A percentile compares a stretch with the other conserved stretches of the same genome.
These are phyloP conservation scores for Mythimna vitellina DNA, from an alignment of 2,888 invertebrate genomes.

Conservation along the genomic window DNA sequence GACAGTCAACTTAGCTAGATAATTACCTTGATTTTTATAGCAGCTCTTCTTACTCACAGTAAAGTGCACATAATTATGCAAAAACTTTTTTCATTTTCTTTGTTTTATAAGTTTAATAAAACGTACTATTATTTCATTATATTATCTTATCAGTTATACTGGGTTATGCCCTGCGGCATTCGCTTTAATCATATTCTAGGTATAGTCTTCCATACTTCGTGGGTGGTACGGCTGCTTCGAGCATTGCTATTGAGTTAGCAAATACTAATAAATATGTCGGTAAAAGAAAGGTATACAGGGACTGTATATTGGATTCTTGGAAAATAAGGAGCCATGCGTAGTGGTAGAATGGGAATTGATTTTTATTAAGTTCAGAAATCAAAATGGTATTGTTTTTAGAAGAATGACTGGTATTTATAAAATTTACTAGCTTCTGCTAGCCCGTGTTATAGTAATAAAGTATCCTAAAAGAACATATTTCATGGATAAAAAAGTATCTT, in stretches of 20 bases:
- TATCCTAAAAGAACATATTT: no score
- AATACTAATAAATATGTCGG: slow-evolving; percentile 49
- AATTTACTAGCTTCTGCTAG: not conserved
- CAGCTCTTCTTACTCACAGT: not conserved
- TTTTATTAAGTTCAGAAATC: not conserved
- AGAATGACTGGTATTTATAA: not conserved
- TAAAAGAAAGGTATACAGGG: slow-evolving; percentile 35
- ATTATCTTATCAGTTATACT: slow-evolving; percentile 28
- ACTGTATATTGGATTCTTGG: slow-evolving; percentile 23
- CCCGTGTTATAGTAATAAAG: no score
- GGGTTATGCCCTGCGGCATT: slow-evolving; percentile 27
- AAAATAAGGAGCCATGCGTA: slow-evolving; percentile 21
- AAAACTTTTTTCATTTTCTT: not conserved
- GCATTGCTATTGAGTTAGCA: slow-evolving; percentile 35
- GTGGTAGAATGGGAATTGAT: slow-evolving; percentile 10
- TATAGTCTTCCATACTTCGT: slow-evolving; percentile 41
- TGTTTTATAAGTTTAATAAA: slow-evolving; percentile 17
- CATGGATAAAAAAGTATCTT: no score
- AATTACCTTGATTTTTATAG: not conserved
- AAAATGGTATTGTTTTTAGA: not conserved
- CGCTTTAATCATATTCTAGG: slow-evolving; percentile 31
- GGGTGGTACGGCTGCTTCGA: slow-evolving; percentile 40
- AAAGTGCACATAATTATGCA: slow-evolving; percentile 6
- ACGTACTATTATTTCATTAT: slow-evolving; percentile 21
- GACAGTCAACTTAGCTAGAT: not conserved